Base-by-base conservation (phyloP, 2,113 vertebrate species). In the Crotalus tigris region DNA sequence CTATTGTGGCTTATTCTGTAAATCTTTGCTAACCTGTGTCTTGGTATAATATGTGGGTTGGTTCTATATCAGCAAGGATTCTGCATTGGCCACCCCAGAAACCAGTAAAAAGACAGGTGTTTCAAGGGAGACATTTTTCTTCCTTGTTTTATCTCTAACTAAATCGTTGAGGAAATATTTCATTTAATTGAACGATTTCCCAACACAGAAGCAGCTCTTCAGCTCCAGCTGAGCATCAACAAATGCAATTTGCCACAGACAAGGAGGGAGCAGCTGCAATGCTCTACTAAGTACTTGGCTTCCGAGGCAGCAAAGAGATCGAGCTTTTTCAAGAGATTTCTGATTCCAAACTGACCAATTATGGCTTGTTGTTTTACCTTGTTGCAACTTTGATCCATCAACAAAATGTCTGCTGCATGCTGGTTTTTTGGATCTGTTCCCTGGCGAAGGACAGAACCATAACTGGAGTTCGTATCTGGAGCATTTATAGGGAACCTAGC, bases 191-290 rank as follows among this genome's bases (percentile, higher is more conserved):
- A 85, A 91, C 86, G 44, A 85, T 91, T 85, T 51, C 53, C 15
- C 54, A 58, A 53, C 26, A 46, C 49, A 8, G 19, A 93, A n/a
- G 92, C 51, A 55, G 53, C 58, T 59, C 58, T 90, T 85, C 24
- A 44, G 5, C 57, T 90, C 92, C 92, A 87, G 92, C 90, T 89
- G 86, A 85, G 85, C 93, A 91, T 87, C 90, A 59, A 69, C 61
- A 91, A 93, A 93, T 91, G 86, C 61, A 88, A 93, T 93, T 93
- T 91, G 90, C 86, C 85, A 58, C 57, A 54, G 26, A 17, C 54
- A 51, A 51, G 44, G 10, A 10, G 61, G 61, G 64, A 91, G 90
- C 93, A 81, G 90, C 90, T 87, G 44, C n/a, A 55, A 91, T 64
- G 61, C 86, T 69, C n/a, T 29, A 15, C 29, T 85, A 55, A 88